Base-by-base conservation (phyloP, 2,888 invertebrate species). In the Urechis unicinctus region DNA sequence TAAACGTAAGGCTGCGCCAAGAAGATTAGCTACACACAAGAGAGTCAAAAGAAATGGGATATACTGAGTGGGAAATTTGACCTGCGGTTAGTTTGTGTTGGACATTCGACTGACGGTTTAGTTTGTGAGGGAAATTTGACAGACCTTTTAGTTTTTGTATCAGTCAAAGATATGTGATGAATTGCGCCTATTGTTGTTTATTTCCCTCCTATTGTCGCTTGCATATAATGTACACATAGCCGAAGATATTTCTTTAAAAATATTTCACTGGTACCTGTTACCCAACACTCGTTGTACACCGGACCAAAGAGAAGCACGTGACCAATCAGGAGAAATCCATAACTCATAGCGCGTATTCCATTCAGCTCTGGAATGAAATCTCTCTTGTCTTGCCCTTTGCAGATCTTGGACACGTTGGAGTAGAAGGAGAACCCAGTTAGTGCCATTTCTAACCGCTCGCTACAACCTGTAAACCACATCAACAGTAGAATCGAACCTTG, bases 271-370 rank as follows among this genome's bases (percentile, higher is more conserved):
- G 26, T 5, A 60, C 61, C 44, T 26, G 61, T 55, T 3, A 46
- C 48, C 53, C 55, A 55, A 28, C 46, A 45, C 31, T 61, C 61
- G 17, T 50, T 53, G 47, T 60, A 66, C 1, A 69, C 55, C 4
- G 68, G 61, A n/a, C 61, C 61, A 24, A 56, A 61, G 3, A 61
- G 31, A 24, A 28, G 60, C 17, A 53, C 58, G 13, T 59, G 29
- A 1, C 61, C 61, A 17, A 29, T 36, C 22, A 61, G 50, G 21
- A 58, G 41, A 43, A 45, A 61, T 17, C 45, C n/a, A 28, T 51
- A 47, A 42, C 53, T 49, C 1, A 61, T 50, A 21, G 49, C 41
- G 28, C 61, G 52, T 9, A 61, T 45, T 6, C 57, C 59, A 41
- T 55, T 49, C 1, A 60, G 21, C 13, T 42, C 30, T 17, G 52